Evolutionary conservation across 1,140 invertebrate genomes (phyloP), one percentile per base, ranked within the genome.

Genomic region (Oncopeltus fasciatus): DNA sequence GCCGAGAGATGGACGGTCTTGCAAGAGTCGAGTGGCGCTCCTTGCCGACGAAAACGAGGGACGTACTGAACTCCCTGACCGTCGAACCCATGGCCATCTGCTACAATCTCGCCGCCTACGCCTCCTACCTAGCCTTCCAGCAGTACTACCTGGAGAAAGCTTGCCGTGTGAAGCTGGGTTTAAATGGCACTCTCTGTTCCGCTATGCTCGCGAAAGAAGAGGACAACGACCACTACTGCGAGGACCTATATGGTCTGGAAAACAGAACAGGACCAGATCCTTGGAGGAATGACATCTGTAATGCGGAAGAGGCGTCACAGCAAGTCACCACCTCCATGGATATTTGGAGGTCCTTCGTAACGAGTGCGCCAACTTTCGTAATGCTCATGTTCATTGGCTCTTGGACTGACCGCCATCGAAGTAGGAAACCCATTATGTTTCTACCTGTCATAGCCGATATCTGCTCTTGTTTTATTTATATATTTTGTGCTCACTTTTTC

Each of bases 111-210:
- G 85, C 85, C 1, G 85, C 84, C 59, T 84, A 88, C n/a, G 72
- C 88, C 1, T 83, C 86, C 0, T 81, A 81, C 20, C 70, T 90
- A 46, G 86, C 86, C 20, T 86, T 84, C n/a, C 86, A 88, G 72
- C 88, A 90, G 73, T 74, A 90, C n/a, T 88, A 87, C 68, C 75
- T 90, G 67, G 87, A 90, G 71, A 90, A 90, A 72, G 87, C 88
- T 0, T 91, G 88, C 68, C 74, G 85, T 61, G 85, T 90, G 0
- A 90, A 90, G 72, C 76, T 90, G 58, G 77, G 73, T 11, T 87
- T 86, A 64, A 76, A 81, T 0, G 78, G 81, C 44, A 78, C 81
- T 60, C 76, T 89, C 1, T 91, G 88, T 70, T 81, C 83, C 65
- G 83, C 86, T 0, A 70, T 91, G 11, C 80, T 83, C 1, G 75